Evolutionary conservation across 1,140 invertebrate genomes (phyloP), one percentile per base, ranked within the genome.

Genomic region (Lepidurus apus): DNA sequence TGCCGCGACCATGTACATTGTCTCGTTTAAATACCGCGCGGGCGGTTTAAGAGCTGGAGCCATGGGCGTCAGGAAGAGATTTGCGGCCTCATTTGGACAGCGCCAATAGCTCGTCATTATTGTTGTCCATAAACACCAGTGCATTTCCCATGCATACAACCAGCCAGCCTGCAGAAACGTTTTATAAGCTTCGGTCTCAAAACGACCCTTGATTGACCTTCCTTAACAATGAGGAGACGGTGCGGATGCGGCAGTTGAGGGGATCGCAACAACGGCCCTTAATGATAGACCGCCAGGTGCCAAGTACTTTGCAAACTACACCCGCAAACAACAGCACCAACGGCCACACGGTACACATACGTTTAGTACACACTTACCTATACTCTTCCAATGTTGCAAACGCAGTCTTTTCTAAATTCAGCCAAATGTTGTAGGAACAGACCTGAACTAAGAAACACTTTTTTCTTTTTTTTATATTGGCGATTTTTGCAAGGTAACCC

Each of bases 81-180:
- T 65, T 65, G 53, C 53, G 53, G 53, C 53, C 53, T 65, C 53
- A 65, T 65, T 65, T 65, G 53, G 53, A 65, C 53, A 65, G 53
- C 53, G 53, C 53, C 53, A 65, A 65, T 65, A 65, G 53, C 53
- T 21, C 53, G 53, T 65, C n/a, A 21, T 65, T n/a, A 65, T 65
- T 65, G 53, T 65, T 65, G 53, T 65, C 53, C n/a, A 65, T 65
- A 65, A 65, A 65, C 53, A 65, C 53, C n/a, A 65, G 21, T 65
- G 53, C 53, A 65, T 65, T 65, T 65, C 53, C 53, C 53, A 21
- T 65, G 53, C 53, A 65, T 65, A 65, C 21, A 65, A 65, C 34
- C 2, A 34, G 34, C 34, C 34, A 65, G 9, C 53, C 10, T 21
- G 53, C 21, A 65, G 53, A 7, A 21, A 65, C 53, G 10, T 65